These are phyloP conservation scores for Zaprionus capensis DNA, from an alignment of 1,140 invertebrate genomes.

Conservation along the genomic window DNA sequence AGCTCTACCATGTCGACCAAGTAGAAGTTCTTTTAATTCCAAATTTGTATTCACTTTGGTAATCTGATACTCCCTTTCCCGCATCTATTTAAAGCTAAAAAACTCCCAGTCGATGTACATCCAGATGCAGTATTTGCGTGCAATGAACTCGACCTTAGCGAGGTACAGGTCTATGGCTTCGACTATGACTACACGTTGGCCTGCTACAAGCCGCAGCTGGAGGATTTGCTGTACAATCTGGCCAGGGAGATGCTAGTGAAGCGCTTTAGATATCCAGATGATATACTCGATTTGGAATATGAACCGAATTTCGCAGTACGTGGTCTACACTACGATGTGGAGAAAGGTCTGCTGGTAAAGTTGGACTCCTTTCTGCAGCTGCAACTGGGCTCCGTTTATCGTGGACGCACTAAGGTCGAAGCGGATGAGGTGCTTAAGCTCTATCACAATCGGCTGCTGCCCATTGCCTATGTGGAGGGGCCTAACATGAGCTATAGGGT, in stretches of 20 bases:
- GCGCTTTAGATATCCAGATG: slow-evolving; percentile 96
- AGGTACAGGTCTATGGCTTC: slow-evolving; percentile 98
- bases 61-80: slow-evolving; percentile 35
- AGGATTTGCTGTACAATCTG: slow-evolving; percentile 96
- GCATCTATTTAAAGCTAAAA: slow-evolving; percentile 88
- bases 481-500: slow-evolving; percentile 85
- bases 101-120: slow-evolving; percentile 94
- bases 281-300: slow-evolving; percentile 92
- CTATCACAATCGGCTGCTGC: slow-evolving; percentile 94
- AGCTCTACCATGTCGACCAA: slow-evolving; percentile 3
- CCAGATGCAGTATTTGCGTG: slow-evolving; percentile 96
- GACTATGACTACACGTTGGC: slow-evolving; percentile 99
- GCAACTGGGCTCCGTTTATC: slow-evolving; percentile 97
- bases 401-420: slow-evolving; percentile 91
- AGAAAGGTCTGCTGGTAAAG: slow-evolving; percentile 97
- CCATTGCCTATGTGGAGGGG: slow-evolving; percentile 92
- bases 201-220: slow-evolving; percentile 96
- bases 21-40: slow-evolving; percentile 5
- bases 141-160: slow-evolving; percentile 96
- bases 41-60: slow-evolving; percentile 13
- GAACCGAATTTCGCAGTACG: slow-evolving; percentile 95
- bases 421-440: slow-evolving; percentile 94
- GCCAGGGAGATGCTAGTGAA: slow-evolving; percentile 94
- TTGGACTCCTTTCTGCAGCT: slow-evolving; percentile 98
- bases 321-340: slow-evolving; percentile 98